Conservation (phyloP, 2,797 vertebrate species). For the Dicrostonyx torquatus region DNA sequence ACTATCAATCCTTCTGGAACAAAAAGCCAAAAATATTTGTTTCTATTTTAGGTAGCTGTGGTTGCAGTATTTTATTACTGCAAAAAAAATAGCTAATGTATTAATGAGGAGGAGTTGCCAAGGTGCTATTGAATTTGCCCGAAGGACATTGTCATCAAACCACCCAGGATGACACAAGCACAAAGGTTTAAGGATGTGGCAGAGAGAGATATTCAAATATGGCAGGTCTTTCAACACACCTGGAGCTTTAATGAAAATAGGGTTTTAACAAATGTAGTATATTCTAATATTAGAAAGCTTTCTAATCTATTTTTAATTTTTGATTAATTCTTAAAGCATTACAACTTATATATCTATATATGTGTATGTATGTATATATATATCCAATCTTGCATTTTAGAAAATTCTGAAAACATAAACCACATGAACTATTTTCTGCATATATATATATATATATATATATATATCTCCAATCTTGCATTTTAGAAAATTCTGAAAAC, state of each 20-base stretch:
- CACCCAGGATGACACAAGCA: background rate
- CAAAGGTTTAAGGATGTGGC: background rate
- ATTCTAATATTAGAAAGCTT: slow-evolving; percentile 21
- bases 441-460: too few species aligned
- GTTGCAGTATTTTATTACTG: background rate
- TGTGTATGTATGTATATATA: background rate
- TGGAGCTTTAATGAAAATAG: background rate
- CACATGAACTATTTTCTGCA: background rate
- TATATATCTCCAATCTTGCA: too few species aligned
- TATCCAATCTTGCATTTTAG: background rate
- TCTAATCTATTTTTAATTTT: background rate
- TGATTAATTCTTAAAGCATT: slow-evolving; percentile 13
- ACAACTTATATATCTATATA: too few species aligned
- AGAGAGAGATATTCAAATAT: background rate
- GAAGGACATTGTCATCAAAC: background rate
- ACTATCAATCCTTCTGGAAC: background rate
- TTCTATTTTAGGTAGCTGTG: background rate
- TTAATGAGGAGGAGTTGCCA: background rate
- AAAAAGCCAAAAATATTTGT: background rate
- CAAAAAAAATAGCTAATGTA: background rate
- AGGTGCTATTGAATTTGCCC: background rate
- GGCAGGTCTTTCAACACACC: background rate
- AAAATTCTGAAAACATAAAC: slow-evolving; percentile 31
- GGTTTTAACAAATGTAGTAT: background rate
- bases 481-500: too few species aligned